Percentiles rank a stretch among this genome's conserved stretches.
phyloP scores from a whole-genome alignment of 92 coral and sea anemone species.

The Phenganax subtilis region DNA sequence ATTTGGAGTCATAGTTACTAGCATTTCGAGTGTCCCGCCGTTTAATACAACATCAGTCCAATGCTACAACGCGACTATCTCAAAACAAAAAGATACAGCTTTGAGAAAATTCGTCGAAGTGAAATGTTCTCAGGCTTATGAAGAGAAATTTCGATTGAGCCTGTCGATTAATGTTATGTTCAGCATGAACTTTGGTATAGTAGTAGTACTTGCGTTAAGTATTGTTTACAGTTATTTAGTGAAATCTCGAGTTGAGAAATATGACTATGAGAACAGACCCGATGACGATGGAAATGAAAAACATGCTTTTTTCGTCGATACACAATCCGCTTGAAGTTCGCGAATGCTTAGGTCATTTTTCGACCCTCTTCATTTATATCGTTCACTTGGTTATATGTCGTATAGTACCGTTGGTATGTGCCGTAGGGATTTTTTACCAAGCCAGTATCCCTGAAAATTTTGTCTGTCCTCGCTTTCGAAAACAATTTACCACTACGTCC shows the following conservation, averaged over 20 bases:
- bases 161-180: neutral
- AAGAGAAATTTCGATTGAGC: neutral
- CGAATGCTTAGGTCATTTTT: slow-evolving; percentile 1
- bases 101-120: neutral
- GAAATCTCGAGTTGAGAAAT: neutral
- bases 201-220: neutral
- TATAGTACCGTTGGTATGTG: slow-evolving; percentile 1
- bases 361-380: neutral
- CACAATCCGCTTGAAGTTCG: neutral
- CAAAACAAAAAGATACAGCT: neutral
- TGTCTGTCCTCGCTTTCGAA: neutral
- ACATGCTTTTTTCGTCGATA: neutral
- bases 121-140: neutral
- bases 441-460: neutral
- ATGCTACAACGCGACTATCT: neutral
- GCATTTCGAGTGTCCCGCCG: neutral
- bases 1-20: neutral
- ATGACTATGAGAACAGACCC: neutral
- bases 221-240: neutral
- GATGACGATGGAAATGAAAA: neutral
- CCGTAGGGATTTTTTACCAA: neutral
- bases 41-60: neutral
- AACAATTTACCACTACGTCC: neutral
- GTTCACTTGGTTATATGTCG: neutral
- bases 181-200: neutral